Percentiles rank a stretch among this genome's conserved stretches.
Evolutionary conservation across 1,140 invertebrate species (phyloP).

Genomic region (Trachymyrmex septentrionalis): DNA sequence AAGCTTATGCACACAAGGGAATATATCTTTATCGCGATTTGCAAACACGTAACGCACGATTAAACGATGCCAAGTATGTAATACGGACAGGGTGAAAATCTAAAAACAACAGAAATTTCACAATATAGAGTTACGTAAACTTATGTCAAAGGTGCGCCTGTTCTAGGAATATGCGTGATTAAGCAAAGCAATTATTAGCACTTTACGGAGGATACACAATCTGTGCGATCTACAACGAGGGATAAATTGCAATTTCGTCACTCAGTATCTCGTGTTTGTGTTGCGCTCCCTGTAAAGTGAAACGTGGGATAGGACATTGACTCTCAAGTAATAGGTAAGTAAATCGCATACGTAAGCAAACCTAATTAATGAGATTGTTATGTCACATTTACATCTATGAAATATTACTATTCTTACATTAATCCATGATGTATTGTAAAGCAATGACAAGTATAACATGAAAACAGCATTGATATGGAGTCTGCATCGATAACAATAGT

Average conservation of each 20-base stretch:
- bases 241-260: slow-evolving; percentile 42
- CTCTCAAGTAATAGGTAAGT: slow-evolving; percentile 10
- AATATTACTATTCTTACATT: not conserved
- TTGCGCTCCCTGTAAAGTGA: not conserved
- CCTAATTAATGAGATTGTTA: slow-evolving; percentile 8
- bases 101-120: slow-evolving; percentile 29
- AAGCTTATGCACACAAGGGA: not conserved
- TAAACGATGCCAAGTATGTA: not conserved
- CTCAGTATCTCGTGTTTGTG: not conserved
- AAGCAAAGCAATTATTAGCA: slow-evolving; percentile 58
- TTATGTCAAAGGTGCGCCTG: slow-evolving; percentile 27
- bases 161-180: slow-evolving; percentile 33
- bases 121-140: slow-evolving; percentile 40
- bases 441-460: not conserved
- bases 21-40: slow-evolving; percentile 15
- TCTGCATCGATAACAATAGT: slow-evolving; percentile 75
- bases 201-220: slow-evolving; percentile 30
- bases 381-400: not conserved
- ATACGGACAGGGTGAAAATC: slow-evolving; percentile 3
- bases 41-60: slow-evolving; percentile 11
- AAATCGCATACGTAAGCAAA: not conserved
- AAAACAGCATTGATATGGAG: not conserved
- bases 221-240: not conserved
- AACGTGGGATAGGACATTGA: not conserved
- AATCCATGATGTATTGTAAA: not conserved